A percentile compares a stretch with the other conserved stretches of the same genome.
Evolutionary conservation across 2,888 invertebrate genomes (phyloP).

Genomic region (Conops quadrifasciatus): DNA sequence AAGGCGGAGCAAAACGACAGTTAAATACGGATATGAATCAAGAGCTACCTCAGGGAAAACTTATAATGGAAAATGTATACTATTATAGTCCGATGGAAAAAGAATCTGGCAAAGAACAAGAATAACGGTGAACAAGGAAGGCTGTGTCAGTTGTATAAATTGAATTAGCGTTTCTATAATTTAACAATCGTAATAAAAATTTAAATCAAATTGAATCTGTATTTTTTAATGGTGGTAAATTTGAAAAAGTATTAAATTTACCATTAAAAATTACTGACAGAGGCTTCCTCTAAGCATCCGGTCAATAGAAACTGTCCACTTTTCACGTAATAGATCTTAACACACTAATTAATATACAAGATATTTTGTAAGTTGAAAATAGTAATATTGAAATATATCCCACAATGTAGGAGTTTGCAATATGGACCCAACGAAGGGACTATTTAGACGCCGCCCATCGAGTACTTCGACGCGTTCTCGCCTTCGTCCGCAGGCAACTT

Average conservation of each 20-base stretch:
- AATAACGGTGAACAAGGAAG: background rate
- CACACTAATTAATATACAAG: too few species aligned
- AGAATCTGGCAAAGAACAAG: too few species aligned
- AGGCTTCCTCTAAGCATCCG: too few species aligned
- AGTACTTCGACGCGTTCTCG: slow-evolving; percentile 61
- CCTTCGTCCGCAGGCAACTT: slow-evolving; percentile 55
- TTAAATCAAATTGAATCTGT: background rate
- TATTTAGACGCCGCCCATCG: slow-evolving; percentile 64
- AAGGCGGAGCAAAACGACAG: background rate
- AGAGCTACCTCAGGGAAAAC: slow-evolving; percentile 35
- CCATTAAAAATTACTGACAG: background rate
- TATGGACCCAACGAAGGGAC: slow-evolving; percentile 62
- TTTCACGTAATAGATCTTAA: too few species aligned
- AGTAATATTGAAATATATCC: too few species aligned
- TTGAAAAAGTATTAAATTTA: background rate
- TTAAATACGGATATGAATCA: slow-evolving; percentile 14
- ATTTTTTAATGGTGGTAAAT: background rate
- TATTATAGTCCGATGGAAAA: slow-evolving; percentile 44
- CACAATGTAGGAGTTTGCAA: slow-evolving; percentile 61
- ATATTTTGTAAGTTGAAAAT: too few species aligned
- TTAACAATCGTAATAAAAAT: background rate
- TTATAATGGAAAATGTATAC: slow-evolving; percentile 50
- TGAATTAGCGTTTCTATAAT: background rate
- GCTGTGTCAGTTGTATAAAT: background rate
- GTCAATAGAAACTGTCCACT: too few species aligned